These are phyloP conservation scores for Beris morrisii DNA, from an alignment of 2,888 invertebrate genomes.

Conservation along the genomic window DNA sequence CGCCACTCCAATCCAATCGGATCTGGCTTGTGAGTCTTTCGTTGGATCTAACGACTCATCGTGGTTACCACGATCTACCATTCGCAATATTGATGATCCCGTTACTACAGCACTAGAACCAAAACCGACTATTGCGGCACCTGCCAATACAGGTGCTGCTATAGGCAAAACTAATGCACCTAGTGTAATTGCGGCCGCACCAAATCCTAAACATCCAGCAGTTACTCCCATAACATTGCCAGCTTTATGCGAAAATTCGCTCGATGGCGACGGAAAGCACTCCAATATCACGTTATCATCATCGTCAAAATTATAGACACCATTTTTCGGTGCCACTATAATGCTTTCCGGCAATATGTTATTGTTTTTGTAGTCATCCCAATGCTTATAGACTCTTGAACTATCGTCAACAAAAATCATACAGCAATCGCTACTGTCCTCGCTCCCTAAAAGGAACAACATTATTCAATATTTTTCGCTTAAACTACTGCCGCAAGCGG, in stretches of 20 bases:
- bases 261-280: slow-evolving; percentile 46
- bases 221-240: slow-evolving; percentile 41
- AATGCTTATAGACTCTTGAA: slow-evolving; percentile 57
- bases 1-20: slow-evolving; percentile 46
- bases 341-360: slow-evolving; percentile 56
- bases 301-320: slow-evolving; percentile 47
- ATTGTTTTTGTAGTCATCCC: slow-evolving; percentile 54
- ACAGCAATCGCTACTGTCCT: slow-evolving; percentile 47
- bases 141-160: slow-evolving; percentile 43
- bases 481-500: background rate
- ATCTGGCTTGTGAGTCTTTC: slow-evolving; percentile 46
- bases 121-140: slow-evolving; percentile 43
- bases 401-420: slow-evolving; percentile 52
- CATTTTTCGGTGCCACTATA: slow-evolving; percentile 57
- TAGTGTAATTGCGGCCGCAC: slow-evolving; percentile 21
- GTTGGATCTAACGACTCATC: slow-evolving; percentile 48
- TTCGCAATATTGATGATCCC: slow-evolving; percentile 25
- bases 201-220: slow-evolving; percentile 12
- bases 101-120: slow-evolving; percentile 44
- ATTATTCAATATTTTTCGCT: no score
- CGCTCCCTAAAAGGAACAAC: slow-evolving; percentile 23
- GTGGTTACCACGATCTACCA: slow-evolving; percentile 47
- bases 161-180: slow-evolving; percentile 44
- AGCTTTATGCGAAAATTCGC: slow-evolving; percentile 30
- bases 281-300: slow-evolving; percentile 42